Evolutionary conservation across 2,888 invertebrate genomes (phyloP).

Genomic region (Catocala fraxini): DNA sequence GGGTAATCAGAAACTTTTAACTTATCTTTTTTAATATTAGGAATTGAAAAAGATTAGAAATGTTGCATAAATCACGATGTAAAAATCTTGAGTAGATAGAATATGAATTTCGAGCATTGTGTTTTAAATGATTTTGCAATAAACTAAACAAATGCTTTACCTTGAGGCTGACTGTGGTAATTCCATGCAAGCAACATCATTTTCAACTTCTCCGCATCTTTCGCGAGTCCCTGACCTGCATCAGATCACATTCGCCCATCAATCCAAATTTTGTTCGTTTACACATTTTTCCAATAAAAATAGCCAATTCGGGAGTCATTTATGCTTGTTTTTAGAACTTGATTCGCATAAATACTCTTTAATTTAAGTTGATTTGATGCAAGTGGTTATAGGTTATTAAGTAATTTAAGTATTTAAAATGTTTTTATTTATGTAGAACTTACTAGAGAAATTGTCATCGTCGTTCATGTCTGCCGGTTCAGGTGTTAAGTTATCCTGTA

Average conservation of each 20-base stretch:
- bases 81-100: no score
- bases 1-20: no score
- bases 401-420: constrained; percentile 6
- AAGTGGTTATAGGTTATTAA: constrained; percentile 68
- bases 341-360: constrained; percentile 29
- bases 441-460: constrained; percentile 91
- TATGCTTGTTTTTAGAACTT: constrained; percentile 50
- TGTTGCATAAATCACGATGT: no score
- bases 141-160: constrained; percentile 70
- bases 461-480: constrained; percentile 91
- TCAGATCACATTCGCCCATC: constrained; percentile 85
- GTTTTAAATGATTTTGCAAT: neutral
- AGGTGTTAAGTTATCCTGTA: constrained; percentile 91
- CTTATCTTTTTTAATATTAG: no score
- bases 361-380: constrained; percentile 82
- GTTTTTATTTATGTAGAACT: constrained; percentile 63
- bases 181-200: constrained; percentile 96
- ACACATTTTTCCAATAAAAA: constrained; percentile 45
- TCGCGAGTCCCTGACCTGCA: constrained; percentile 89
- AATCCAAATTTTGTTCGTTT: constrained; percentile 71
- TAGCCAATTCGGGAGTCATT: constrained; percentile 73
- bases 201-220: constrained; percentile 96
- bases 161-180: constrained; percentile 93
- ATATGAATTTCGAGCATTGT: no score
- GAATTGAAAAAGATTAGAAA: no score